Base-by-base conservation (phyloP, 1,140 invertebrate species). In the Danaus plexippus region DNA sequence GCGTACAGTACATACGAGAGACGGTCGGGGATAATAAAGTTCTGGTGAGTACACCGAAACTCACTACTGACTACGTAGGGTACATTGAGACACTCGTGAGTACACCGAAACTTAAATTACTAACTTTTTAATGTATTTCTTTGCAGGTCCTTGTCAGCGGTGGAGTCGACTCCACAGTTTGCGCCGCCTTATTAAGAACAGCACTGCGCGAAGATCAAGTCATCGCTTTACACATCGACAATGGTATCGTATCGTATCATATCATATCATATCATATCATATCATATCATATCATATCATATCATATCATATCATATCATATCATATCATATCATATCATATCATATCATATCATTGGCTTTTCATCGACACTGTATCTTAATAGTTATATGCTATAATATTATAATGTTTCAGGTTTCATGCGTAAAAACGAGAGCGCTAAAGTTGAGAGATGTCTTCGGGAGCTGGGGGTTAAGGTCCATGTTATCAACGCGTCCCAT, bases 131-230 rank as follows among this genome's bases (percentile, higher is more conserved):
- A 46, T 46, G 10, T 18, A n/a, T 55, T 53, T 40, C 49, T 48
- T 54, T 0, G 7, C 79, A 97, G 93, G 92, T 98, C 83, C 87
- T 99, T 61, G 92, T 98, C 43, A 98, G 97, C 80, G 98, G 98
- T 22, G 98, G 98, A 32, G 98, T 99, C 9, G 98, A 99, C 87
- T 99, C 97, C 0, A 97, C 97, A 47, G 98, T 99, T 9, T 99
- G 97, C 89, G 97, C 97, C 18, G 97, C 97, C 11, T 87, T 99
- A 43, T 88, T 99, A 47, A 92, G 96, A 75, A 95, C 95, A 85
- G 96, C 97, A 9, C 88, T 99, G 15, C 89, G 90, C 61, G 92
- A 94, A 66, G 95, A 98, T 66, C 96, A 98, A 88, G 92, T 99
- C 13, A 96, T 98, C 74, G 97, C 97, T 43, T 90, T 99, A 60